A percentile compares a stretch with the other conserved stretches of the same genome.
Conservation (phyloP, 2,113 vertebrate species). For the Mormyrus iriodes region DNA sequence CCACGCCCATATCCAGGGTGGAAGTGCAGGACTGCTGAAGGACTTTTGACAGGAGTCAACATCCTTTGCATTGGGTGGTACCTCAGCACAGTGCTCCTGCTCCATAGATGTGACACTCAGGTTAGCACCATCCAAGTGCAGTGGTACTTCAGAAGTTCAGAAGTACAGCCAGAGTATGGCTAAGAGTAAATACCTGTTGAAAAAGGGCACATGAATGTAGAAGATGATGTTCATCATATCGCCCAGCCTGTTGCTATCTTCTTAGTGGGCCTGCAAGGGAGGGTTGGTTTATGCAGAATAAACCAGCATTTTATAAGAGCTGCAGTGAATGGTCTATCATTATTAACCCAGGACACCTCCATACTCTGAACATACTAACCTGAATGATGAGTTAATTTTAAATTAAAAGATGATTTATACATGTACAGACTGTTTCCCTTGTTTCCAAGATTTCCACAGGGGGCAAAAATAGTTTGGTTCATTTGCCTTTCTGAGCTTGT, state of each 20-base stretch:
- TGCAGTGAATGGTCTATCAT: background rate
- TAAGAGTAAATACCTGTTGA: background rate
- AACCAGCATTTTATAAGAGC: background rate
- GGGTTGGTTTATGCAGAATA: background rate
- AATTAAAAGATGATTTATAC: background rate
- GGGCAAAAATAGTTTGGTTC: background rate
- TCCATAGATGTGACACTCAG: background rate
- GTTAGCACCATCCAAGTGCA: background rate
- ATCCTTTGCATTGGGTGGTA: background rate
- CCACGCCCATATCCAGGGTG: background rate
- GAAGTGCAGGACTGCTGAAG: background rate
- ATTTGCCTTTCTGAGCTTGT: background rate
- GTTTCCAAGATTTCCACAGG: background rate
- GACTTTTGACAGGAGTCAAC: background rate
- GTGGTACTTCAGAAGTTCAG: background rate
- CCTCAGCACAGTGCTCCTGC: background rate
- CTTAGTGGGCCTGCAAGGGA: background rate
- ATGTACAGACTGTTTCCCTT: background rate
- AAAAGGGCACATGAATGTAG: background rate
- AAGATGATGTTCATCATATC: background rate
- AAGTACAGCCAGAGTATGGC: background rate
- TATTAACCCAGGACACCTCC: background rate
- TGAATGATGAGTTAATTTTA: background rate
- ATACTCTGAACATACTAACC: background rate
- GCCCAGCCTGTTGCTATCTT: background rate